Conservation (phyloP, 23 tunicate genomes). For the Halocynthia roretzi region DNA sequence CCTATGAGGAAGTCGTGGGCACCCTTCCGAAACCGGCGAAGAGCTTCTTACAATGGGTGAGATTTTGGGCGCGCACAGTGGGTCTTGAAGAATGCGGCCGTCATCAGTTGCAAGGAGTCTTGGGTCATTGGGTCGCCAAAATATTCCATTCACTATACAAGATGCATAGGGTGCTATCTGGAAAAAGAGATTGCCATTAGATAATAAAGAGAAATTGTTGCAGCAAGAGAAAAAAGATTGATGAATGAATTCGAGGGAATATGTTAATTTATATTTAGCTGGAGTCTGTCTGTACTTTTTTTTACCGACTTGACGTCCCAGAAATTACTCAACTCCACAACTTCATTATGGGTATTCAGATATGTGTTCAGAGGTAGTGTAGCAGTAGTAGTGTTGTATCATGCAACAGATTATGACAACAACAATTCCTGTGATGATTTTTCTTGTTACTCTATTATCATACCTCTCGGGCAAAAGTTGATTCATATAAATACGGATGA, state of each 20-base stretch:
- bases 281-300: no score
- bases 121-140: conserved; percentile 97
- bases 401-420: not conserved
- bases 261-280: no score
- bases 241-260: no score
- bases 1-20: conserved; percentile 93
- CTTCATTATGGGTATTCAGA: no score
- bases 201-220: no score
- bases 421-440: not conserved
- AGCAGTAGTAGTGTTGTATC: not conserved
- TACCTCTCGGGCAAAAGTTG: conserved; percentile 91
- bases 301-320: no score
- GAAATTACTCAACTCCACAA: not conserved
- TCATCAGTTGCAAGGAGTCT: conserved; percentile 64
- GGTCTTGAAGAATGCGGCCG: conserved; percentile 35
- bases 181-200: not conserved
- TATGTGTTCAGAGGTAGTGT: not conserved
- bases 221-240: no score
- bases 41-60: conserved; percentile 44
- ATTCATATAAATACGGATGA: conserved; percentile 74
- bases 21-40: conserved; percentile 39
- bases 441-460: not conserved
- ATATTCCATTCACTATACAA: conserved; percentile 91
- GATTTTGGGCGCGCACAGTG: conserved; percentile 46
- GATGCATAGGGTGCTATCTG: conserved; percentile 97